Evolutionary conservation across 2,797 vertebrate genomes (phyloP).

Genomic region (Percopsis omiscomaycus): DNA sequence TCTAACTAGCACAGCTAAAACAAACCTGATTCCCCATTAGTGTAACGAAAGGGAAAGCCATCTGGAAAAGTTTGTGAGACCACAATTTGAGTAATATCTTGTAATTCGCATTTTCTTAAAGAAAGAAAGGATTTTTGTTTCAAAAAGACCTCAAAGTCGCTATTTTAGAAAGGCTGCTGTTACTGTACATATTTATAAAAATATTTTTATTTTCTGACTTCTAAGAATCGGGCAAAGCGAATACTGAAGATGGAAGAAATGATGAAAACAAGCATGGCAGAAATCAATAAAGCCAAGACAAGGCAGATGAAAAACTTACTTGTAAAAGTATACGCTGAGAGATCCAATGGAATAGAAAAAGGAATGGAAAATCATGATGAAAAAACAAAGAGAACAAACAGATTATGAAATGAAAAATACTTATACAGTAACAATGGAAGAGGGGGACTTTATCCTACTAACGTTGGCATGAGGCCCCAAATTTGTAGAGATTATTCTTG

Average conservation of each 20-base stretch:
- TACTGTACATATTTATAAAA: no score
- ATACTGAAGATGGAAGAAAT: conserved; percentile 7
- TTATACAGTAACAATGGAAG: conserved; percentile 41
- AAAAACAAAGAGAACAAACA: conserved; percentile 73
- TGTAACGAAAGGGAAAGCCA: conserved; percentile 39
- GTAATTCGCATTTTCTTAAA: neutral
- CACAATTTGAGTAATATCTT: no score
- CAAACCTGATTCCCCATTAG: conserved; percentile 48
- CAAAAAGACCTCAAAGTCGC: no score
- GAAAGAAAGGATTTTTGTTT: neutral
- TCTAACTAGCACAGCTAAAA: conserved; percentile 22
- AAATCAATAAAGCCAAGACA: conserved; percentile 24
- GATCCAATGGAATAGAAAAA: conserved; percentile 83
- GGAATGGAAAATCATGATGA: conserved; percentile 82
- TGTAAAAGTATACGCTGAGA: conserved; percentile 88
- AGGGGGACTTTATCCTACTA: conserved; percentile 34
- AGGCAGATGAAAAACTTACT: conserved; percentile 87
- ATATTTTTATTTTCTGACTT: neutral
- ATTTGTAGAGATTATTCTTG: neutral
- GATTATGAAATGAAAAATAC: conserved; percentile 74
- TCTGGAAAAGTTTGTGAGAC: conserved; percentile 35
- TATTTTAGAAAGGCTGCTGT: no score
- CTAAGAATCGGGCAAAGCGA: conserved; percentile 18
- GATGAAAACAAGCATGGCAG: conserved; percentile 22
- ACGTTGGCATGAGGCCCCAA: neutral